phyloP scores from a whole-genome alignment of 1,140 invertebrate genomes.

The Drosophila nebulosa region DNA sequence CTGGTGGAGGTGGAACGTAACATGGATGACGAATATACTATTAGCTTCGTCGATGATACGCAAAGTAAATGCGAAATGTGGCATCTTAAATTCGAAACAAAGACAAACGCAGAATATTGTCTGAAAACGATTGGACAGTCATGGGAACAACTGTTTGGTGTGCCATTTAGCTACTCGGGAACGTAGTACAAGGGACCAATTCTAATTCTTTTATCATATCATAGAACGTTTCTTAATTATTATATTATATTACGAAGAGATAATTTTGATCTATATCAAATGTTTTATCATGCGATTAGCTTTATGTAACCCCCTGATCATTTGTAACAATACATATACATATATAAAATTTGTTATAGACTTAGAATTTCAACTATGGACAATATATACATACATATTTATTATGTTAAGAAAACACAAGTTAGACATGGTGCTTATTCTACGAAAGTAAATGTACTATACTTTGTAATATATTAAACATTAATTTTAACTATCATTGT shows the following conservation, averaged over 20 bases:
- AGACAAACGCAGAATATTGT: slow-evolving; percentile 57
- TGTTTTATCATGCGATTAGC: slow-evolving; percentile 36
- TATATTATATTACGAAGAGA: slow-evolving; percentile 7
- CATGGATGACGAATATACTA: slow-evolving; percentile 40
- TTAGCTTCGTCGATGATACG: slow-evolving; percentile 75
- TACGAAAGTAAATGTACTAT: slow-evolving; percentile 30
- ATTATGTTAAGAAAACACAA: not conserved
- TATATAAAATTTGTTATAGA: slow-evolving; percentile 7
- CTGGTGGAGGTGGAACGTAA: slow-evolving; percentile 82
- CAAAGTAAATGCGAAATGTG: slow-evolving; percentile 69
- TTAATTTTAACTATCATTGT: slow-evolving; percentile 30
- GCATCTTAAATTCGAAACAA: slow-evolving; percentile 68
- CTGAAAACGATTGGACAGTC: slow-evolving; percentile 63
- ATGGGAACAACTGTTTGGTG: slow-evolving; percentile 77
- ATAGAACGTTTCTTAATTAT: slow-evolving; percentile 4
- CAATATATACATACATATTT: slow-evolving; percentile 21
- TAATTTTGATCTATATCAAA: slow-evolving; percentile 23
- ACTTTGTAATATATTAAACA: slow-evolving; percentile 24
- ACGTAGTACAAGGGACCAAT: slow-evolving; percentile 53
- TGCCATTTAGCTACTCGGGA: slow-evolving; percentile 58
- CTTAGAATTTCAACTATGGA: slow-evolving; percentile 29
- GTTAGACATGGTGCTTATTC: slow-evolving; percentile 44
- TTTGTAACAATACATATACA: too few relatives aligned
- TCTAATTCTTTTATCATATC: slow-evolving; percentile 27
- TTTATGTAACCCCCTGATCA: slow-evolving; percentile 21